A percentile compares a stretch with the other conserved stretches of the same genome.
phyloP scores from a whole-genome alignment of 2,888 invertebrate species.

The Philonicus albiceps region DNA sequence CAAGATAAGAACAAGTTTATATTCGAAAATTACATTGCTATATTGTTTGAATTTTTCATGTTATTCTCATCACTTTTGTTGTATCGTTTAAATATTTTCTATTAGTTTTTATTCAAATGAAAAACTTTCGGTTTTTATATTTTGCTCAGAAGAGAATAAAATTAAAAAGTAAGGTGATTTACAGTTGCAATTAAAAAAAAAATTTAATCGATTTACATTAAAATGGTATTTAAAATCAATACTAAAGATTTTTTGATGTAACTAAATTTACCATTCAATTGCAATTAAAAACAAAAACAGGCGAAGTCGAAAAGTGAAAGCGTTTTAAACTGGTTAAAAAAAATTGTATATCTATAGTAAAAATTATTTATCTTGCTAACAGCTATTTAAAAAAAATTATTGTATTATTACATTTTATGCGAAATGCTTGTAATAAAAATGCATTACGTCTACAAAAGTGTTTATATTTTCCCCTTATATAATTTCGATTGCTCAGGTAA shows the following conservation, averaged over 20 bases:
- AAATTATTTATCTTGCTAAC: constrained; percentile 48
- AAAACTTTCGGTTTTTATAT: constrained; percentile 1
- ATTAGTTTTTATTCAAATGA: background rate
- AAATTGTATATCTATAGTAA: constrained; percentile 44
- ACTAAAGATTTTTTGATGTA: constrained; percentile 20
- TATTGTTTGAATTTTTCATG: constrained; percentile 23
- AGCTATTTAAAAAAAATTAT: constrained; percentile 42
- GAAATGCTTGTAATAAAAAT: constrained; percentile 48
- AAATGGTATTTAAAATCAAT: constrained; percentile 22
- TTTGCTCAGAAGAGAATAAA: background rate
- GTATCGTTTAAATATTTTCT: constrained; percentile 14
- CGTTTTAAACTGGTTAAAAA: constrained; percentile 40
- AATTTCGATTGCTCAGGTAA: background rate
- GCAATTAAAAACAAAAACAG: constrained; percentile 41
- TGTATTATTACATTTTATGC: constrained; percentile 47
- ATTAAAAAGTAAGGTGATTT: background rate
- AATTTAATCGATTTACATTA: background rate
- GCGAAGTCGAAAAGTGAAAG: constrained; percentile 32
- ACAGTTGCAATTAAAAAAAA: background rate
- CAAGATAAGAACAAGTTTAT: background rate
- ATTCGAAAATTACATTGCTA: background rate
- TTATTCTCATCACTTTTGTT: constrained; percentile 8
- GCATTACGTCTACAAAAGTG: constrained; percentile 42
- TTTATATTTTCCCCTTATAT: background rate
- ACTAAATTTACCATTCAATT: constrained; percentile 20